These are phyloP conservation scores for Ianthella basta DNA, from an alignment of 37 sponge, comb jelly and placozoan genomes.

Conservation along the genomic window DNA sequence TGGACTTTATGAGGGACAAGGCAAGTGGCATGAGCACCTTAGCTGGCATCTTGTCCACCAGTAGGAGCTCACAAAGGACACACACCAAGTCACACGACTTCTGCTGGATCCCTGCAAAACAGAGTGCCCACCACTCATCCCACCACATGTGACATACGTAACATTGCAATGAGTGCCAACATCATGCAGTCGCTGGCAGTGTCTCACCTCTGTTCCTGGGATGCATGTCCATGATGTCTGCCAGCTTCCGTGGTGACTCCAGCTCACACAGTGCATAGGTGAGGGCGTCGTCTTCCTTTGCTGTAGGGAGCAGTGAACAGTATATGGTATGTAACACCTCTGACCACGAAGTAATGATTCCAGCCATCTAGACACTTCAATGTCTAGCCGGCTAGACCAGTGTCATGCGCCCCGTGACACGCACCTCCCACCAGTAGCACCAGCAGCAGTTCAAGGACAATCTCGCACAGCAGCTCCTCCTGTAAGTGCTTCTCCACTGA, in stretches of 20 bases:
- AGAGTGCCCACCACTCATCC: no score
- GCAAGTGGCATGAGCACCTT: neutral
- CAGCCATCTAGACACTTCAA: neutral
- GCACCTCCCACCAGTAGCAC: constrained; percentile 11
- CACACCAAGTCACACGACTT: constrained; percentile 6
- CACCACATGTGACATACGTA: neutral
- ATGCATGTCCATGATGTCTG: neutral
- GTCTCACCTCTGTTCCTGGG: neutral
- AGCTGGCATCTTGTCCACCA: neutral
- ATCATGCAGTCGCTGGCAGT: neutral
- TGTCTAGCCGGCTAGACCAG: no score
- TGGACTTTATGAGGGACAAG: neutral
- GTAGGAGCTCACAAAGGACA: neutral
- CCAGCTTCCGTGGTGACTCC: neutral
- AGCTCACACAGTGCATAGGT: neutral
- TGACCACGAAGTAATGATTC: neutral
- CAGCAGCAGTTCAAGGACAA: constrained; percentile 9
- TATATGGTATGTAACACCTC: neutral
- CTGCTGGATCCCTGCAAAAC: neutral
- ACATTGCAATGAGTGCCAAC: neutral
- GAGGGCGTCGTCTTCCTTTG: neutral
- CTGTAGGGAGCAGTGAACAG: neutral
- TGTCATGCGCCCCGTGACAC: neutral
- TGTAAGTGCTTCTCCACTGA: neutral
- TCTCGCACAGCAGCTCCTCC: neutral